Evolutionary conservation across 2,797 vertebrate genomes (phyloP), one percentile per base, ranked within the genome.

Genomic region (Florisuga fusca): DNA sequence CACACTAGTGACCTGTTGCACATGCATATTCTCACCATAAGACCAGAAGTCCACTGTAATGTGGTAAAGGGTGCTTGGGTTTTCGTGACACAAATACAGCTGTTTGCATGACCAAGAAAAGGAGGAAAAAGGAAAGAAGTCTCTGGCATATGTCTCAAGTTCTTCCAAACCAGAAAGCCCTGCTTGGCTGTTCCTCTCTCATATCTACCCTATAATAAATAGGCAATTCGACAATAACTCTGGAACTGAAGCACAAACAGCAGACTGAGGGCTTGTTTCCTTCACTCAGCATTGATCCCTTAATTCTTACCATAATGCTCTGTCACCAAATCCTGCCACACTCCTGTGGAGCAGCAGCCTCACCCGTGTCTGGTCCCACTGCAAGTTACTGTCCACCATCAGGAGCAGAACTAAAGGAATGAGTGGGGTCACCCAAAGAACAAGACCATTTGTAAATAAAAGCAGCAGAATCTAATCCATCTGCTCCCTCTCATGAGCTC

Each of bases 401-500:
- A 79, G 59, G 19, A 46, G 61, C 4, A 57, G 46, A 4, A n/a
- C 31, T 25, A 50, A 20, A 76, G 15, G 26, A 86, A 53, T 23
- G 38, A 86, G 10, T 19, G 53, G 33, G 41, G 34, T 66, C 50
- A 50, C 25, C 33, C 26, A 45, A 55, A 69, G 22, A 76, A 4
- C 20, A 81, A 62, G 62, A 45, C 2, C 2, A 41, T 87, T 87
- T 46, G 21, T 64, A 51, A 84, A 71, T 50, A 87, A 84, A 90
- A 79, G 68, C 51, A 82, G 27, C 10, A 92, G 67, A 90, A 84
- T 34, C 17, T 68, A 57, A 7, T 41, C 27, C 67, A 82, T 87
- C 83, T 75, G 23, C 38, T 89, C 36, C 36, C 43, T 81, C 54
- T 75, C 62, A 31, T 45, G 12, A 76, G 45, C 53, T 86, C 51